Percentiles rank a stretch among this genome's conserved stretches.
phyloP scores from a whole-genome alignment of 2,797 vertebrate species.

The Chlorospingus flavigularis region DNA sequence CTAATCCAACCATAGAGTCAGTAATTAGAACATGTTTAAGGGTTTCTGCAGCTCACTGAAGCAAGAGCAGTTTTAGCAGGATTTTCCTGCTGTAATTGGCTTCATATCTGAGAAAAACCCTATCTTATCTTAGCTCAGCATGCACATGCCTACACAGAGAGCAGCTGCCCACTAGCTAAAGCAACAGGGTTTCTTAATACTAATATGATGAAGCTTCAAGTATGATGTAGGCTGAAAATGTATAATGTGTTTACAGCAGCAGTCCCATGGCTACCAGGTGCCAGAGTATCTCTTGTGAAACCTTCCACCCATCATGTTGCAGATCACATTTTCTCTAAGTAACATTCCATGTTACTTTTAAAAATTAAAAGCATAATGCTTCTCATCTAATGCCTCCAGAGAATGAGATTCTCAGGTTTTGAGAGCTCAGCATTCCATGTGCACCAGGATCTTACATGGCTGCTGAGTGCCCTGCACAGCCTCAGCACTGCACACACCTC shows the following conservation, averaged over 20 bases:
- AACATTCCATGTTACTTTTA: not conserved
- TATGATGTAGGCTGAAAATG: not conserved
- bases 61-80: slow-evolving; percentile 48
- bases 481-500: not conserved
- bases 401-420: not conserved
- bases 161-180: not conserved
- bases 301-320: not conserved
- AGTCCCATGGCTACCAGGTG: not conserved
- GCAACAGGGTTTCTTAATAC: not conserved
- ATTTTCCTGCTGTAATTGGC: slow-evolving; percentile 44
- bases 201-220: not conserved
- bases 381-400: not conserved
- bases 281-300: not conserved
- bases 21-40: not conserved
- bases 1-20: not conserved
- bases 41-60: slow-evolving; percentile 25
- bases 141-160: not conserved
- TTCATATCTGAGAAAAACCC: not conserved
- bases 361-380: not conserved
- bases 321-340: not conserved
- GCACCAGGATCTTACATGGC: not conserved
- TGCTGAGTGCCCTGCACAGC: not conserved
- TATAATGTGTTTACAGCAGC: not conserved
- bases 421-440: not conserved
- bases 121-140: not conserved